Evolutionary conservation across 2,113 vertebrate species (phyloP).

Genomic region (Kryptolebias marmoratus): DNA sequence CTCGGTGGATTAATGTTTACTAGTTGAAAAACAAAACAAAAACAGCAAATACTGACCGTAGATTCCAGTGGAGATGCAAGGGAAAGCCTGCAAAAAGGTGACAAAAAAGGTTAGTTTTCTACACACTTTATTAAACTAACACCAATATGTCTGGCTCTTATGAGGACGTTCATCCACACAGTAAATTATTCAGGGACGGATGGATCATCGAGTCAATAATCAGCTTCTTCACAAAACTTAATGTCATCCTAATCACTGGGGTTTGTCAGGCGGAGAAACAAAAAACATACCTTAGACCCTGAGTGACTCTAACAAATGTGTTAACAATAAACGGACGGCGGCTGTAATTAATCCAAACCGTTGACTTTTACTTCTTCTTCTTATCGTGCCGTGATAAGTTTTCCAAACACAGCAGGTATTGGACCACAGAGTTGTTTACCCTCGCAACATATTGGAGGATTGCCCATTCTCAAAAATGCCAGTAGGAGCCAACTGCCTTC

Average conservation of each 20-base stretch:
- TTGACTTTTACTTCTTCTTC: background rate
- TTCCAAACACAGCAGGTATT: background rate
- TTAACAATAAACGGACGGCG: background rate
- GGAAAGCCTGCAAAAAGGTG: conserved; percentile 84
- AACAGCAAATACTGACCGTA: conserved; percentile 83
- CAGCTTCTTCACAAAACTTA: background rate
- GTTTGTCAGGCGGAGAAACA: background rate
- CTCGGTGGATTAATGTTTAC: background rate
- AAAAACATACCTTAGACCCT: background rate
- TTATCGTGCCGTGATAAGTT: background rate
- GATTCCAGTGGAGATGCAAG: conserved; percentile 90
- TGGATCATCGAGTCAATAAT: background rate
- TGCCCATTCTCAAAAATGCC: background rate
- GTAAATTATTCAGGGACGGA: background rate
- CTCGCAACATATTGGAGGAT: background rate
- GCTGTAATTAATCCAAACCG: too few relatives aligned
- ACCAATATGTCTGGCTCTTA: background rate
- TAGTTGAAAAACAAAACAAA: conserved; percentile 4
- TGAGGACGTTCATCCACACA: background rate
- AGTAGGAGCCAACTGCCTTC: background rate
- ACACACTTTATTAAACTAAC: conserved; percentile 3
- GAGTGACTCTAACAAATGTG: background rate
- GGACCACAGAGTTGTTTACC: conserved; percentile 17
- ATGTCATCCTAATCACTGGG: background rate
- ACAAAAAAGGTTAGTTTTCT: conserved; percentile 38